Evolutionary conservation across 2,888 invertebrate genomes (phyloP).

Genomic region (Nysson spinosus): DNA sequence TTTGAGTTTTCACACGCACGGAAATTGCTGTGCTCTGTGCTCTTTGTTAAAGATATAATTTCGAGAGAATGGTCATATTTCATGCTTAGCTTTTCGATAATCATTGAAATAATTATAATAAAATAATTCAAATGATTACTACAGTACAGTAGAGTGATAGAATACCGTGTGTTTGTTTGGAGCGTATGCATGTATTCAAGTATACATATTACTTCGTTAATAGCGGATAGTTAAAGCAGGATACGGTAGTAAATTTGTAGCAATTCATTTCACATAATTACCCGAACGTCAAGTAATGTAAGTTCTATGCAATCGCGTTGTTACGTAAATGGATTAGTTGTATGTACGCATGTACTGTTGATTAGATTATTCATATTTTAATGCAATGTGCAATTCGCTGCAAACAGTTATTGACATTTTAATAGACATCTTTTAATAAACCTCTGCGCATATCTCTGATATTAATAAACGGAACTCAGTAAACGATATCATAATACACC

Average conservation of each 20-base stretch:
- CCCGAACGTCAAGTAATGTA: constrained; percentile 16
- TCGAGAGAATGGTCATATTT: too few relatives aligned
- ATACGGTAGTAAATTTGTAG: constrained; percentile 3
- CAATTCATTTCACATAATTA: constrained; percentile 20
- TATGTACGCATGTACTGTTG: constrained; percentile 23
- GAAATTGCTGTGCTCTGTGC: neutral
- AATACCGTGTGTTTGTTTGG: too few relatives aligned
- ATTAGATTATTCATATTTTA: constrained; percentile 41
- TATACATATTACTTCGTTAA: too few relatives aligned
- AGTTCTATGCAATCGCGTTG: constrained; percentile 35
- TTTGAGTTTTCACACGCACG: neutral
- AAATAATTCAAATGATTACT: too few relatives aligned
- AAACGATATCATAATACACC: too few relatives aligned
- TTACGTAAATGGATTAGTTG: constrained; percentile 41
- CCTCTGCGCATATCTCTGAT: constrained; percentile 38
- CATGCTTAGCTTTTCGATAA: too few relatives aligned
- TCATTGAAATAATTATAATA: too few relatives aligned
- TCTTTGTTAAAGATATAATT: neutral
- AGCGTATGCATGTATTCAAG: too few relatives aligned
- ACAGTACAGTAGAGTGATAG: too few relatives aligned
- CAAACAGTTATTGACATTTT: constrained; percentile 41
- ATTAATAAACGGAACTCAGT: constrained; percentile 34
- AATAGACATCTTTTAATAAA: too few relatives aligned
- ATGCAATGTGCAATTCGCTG: constrained; percentile 17
- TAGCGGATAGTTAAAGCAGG: neutral